Conservation (phyloP, 2,797 vertebrate genomes). For the Gouania willdenowi region DNA sequence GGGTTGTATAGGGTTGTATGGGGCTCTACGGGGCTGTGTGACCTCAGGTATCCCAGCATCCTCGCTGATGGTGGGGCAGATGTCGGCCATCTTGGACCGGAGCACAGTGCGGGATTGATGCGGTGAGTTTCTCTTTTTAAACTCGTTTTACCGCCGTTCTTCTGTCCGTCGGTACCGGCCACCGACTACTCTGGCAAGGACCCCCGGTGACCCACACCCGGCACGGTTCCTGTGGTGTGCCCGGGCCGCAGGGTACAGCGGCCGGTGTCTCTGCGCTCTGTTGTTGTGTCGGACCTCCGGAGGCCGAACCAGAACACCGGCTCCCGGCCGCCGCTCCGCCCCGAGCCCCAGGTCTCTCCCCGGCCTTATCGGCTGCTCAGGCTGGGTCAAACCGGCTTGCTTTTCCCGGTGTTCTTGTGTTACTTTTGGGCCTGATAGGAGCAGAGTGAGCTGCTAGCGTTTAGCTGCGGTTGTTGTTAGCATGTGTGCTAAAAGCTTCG, state of each 20-base stretch:
- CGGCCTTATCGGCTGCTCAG: too few relatives aligned
- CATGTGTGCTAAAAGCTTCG: too few relatives aligned
- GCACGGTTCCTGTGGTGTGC: too few relatives aligned
- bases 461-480: too few relatives aligned
- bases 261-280: slow-evolving; percentile 23
- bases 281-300: slow-evolving; percentile 53
- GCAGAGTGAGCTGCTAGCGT: too few relatives aligned
- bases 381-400: too few relatives aligned
- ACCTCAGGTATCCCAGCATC: slow-evolving; percentile 91
- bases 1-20: too few relatives aligned
- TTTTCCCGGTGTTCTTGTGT: too few relatives aligned
- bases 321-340: not conserved
- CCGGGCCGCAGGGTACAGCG: not conserved
- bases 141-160: too few relatives aligned
- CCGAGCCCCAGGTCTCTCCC: too few relatives aligned
- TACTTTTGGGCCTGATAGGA: too few relatives aligned
- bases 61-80: slow-evolving; percentile 84
- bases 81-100: slow-evolving; percentile 96
- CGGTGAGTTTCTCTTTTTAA: slow-evolving; percentile 83
- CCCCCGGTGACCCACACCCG: not conserved
- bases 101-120: slow-evolving; percentile 97
- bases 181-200: not conserved
- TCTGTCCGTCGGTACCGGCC: not conserved
- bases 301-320: slow-evolving; percentile 30
- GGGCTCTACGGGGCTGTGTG: too few relatives aligned